Conservation (phyloP, 2,797 vertebrate genomes). For the Acanthurus tractus region DNA sequence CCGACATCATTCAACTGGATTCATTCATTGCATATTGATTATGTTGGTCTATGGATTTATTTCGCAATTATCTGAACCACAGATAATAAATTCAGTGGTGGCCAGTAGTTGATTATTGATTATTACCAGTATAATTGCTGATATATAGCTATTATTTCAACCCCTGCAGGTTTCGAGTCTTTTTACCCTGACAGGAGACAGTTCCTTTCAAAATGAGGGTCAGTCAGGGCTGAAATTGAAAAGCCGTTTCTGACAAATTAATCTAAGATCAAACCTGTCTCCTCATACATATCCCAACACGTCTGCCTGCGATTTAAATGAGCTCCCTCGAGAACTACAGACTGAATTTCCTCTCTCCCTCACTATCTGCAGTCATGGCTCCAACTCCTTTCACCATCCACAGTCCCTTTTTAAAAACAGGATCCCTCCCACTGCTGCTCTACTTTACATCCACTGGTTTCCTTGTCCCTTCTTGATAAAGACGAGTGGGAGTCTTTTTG, state of each 20-base stretch:
- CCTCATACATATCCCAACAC: conserved; percentile 21
- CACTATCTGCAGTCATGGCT: conserved; percentile 3
- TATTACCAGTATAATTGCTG: background rate
- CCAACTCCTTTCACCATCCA: conserved; percentile 7
- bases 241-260: conserved; percentile 37
- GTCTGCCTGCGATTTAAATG: conserved; percentile 55
- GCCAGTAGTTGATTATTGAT: conserved; percentile 20
- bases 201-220: conserved; percentile 27
- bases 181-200: conserved; percentile 11
- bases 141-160: no score
- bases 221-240: conserved; percentile 23
- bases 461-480: conserved; percentile 31
- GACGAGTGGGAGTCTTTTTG: conserved; percentile 44
- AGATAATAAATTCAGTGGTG: background rate
- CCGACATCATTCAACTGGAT: conserved; percentile 31
- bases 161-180: background rate
- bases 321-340: conserved; percentile 36
- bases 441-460: conserved; percentile 45
- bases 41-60: conserved; percentile 1
- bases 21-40: conserved; percentile 13
- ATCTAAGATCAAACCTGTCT: conserved; percentile 45
- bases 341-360: conserved; percentile 34
- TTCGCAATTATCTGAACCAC: background rate
- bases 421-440: conserved; percentile 41
- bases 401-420: conserved; percentile 16